phyloP scores from a whole-genome alignment of 53 echinoderm and acorn worm species.

The Temnopleurus reevesii region DNA sequence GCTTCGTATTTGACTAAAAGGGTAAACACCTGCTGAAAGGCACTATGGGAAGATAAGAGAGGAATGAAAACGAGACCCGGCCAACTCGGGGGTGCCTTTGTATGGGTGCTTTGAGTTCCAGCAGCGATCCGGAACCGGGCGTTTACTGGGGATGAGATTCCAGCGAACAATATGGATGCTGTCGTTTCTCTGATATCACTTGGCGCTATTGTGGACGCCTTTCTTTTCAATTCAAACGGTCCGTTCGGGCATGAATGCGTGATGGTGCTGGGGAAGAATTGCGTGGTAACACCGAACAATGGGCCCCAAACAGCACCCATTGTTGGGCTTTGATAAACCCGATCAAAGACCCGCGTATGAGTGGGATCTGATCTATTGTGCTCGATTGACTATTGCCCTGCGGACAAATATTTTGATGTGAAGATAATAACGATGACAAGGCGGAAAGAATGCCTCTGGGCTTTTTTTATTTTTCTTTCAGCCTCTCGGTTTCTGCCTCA shows the following conservation, averaged over 20 bases:
- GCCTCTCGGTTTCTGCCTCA: background rate
- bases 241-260: slow-evolving; percentile 44
- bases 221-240: slow-evolving; percentile 3
- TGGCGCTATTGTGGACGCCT: slow-evolving; percentile 5
- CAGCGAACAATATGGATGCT: slow-evolving; percentile 1
- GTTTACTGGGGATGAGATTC: slow-evolving; percentile 35
- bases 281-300: slow-evolving; percentile 34
- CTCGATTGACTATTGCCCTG: background rate
- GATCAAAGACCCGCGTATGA: slow-evolving; percentile 7
- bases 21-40: slow-evolving; percentile 44
- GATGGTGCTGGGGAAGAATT: slow-evolving; percentile 42
- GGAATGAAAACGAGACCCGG: slow-evolving; percentile 31
- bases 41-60: slow-evolving; percentile 18
- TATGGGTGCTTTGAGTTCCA: background rate
- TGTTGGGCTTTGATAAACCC: slow-evolving; percentile 43
- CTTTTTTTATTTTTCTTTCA: no score
- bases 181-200: slow-evolving; percentile 30
- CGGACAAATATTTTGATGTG: slow-evolving; percentile 54
- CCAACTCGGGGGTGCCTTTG: background rate
- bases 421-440: slow-evolving; percentile 51
- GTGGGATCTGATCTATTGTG: slow-evolving; percentile 36
- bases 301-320: slow-evolving; percentile 24
- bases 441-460: background rate
- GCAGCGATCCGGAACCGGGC: slow-evolving; percentile 27
- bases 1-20: slow-evolving; percentile 2